Base-by-base conservation (phyloP, 2,113 vertebrate species). In the Trematocara unimaculatum region DNA sequence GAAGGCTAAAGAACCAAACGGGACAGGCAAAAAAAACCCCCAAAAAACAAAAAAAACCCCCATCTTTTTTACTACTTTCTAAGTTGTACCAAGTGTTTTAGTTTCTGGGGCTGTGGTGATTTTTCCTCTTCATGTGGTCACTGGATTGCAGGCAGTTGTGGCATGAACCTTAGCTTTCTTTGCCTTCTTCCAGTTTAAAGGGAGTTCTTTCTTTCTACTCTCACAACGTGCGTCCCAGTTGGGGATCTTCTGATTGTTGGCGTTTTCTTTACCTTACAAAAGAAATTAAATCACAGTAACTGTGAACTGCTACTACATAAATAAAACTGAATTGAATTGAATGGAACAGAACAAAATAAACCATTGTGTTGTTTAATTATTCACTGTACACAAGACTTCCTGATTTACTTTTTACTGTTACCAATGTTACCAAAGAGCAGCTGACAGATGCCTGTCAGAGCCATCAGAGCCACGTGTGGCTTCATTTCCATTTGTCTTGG, bases 361-460 rank as follows among this genome's bases (percentile, higher is more conserved):
- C 0, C 0, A 42, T 23, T 1, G 1, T 0, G 62, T 40, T 70
- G 35, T 23, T 70, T 70, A 64, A 42, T 45, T 45, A 29, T 47
- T 47, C 7, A 17, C 67, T 6, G 8, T 74, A 17, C 8, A 47
- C 5, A 45, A 10, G 20, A 45, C 67, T 72, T 74, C 23, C 15
- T 23, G 20, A 72, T 72, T 72, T 17, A 45, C 20, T 18, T 74
- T 47, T 74, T 47, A 29, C 15, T 26, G n/a, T n/a, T n/a, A 45
- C 13, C 1, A 26, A 42, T 45, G 20, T 45, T 26, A 45, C 40
- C 40, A 15, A 72, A 45, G 58, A 33, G 58, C 58, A 11, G 13
- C 67, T 45, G 67, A 26, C n/a, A 70, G n/a, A 42, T 26, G 38
- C 20, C 29, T 4, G 5, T 60, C 58, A 62, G 58, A 18, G 20